These are phyloP conservation scores for Serrognathus titanus DNA, from an alignment of 2,888 invertebrate species.

Conservation along the genomic window DNA sequence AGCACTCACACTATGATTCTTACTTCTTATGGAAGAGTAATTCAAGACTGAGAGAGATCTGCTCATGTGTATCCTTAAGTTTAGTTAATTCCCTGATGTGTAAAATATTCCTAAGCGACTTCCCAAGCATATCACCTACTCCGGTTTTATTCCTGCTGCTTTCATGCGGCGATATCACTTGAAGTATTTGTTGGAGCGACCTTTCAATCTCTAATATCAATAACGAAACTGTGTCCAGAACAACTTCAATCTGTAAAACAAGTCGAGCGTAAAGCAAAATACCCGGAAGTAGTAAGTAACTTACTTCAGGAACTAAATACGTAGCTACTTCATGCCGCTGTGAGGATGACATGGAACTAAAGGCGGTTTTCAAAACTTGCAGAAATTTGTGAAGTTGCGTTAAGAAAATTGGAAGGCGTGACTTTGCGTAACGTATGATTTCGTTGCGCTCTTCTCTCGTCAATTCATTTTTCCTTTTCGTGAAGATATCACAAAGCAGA, in stretches of 20 bases:
- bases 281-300: constrained; percentile 1
- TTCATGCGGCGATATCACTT: constrained; percentile 41
- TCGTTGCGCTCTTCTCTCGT: constrained; percentile 62
- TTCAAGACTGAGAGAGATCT: constrained; percentile 53
- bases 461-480: constrained; percentile 59
- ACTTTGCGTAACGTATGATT: constrained; percentile 64
- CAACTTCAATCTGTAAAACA: constrained; percentile 56
- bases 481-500: constrained; percentile 63
- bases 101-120: constrained; percentile 45
- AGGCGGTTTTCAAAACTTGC: constrained; percentile 57
- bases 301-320: constrained; percentile 65
- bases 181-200: constrained; percentile 60
- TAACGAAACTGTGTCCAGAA: constrained; percentile 57
- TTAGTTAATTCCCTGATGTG: constrained; percentile 56
- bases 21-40: constrained; percentile 58
- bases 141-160: constrained; percentile 29
- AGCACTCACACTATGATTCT: constrained; percentile 17
- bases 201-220: constrained; percentile 59
- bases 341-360: constrained; percentile 55
- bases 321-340: constrained; percentile 62
- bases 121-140: constrained; percentile 37
- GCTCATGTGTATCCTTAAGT: constrained; percentile 55
- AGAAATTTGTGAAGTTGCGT: constrained; percentile 60
- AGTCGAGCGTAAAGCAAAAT: neutral
- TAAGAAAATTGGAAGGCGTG: constrained; percentile 63